Conservation (phyloP, 2,888 invertebrate genomes). For the Stegana nigrithorax region DNA sequence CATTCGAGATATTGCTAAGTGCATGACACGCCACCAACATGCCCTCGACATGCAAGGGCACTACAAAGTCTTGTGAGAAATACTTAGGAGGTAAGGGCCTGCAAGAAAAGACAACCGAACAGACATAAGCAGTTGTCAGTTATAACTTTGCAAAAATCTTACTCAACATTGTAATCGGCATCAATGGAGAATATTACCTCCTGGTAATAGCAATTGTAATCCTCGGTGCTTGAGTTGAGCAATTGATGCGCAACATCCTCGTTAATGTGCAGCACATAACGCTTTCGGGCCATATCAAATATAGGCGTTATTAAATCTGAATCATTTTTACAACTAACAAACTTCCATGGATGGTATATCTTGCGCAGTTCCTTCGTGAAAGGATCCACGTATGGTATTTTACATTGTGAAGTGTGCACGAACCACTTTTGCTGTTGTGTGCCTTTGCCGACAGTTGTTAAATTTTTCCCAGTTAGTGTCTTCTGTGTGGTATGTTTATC, state of each 20-base stretch:
- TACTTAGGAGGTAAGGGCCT: too few species aligned
- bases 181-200: too few species aligned
- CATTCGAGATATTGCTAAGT: slow-evolving; percentile 33
- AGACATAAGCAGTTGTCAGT: too few species aligned
- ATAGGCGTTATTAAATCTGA: slow-evolving; percentile 39
- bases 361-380: slow-evolving; percentile 70
- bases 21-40: too few species aligned
- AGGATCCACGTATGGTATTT: slow-evolving; percentile 73
- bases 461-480: too few species aligned
- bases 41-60: slow-evolving; percentile 44
- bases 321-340: slow-evolving; percentile 70
- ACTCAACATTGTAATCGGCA: too few species aligned
- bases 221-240: slow-evolving; percentile 32
- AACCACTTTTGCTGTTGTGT: too few species aligned
- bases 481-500: too few species aligned
- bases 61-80: slow-evolving; percentile 40
- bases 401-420: slow-evolving; percentile 72
- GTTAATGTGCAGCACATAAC: slow-evolving; percentile 45
- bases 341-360: slow-evolving; percentile 69
- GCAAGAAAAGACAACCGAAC: too few species aligned
- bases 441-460: too few species aligned
- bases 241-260: slow-evolving; percentile 34
- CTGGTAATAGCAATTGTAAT: slow-evolving; percentile 58
- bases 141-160: too few species aligned
- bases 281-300: slow-evolving; percentile 36